Conservation (phyloP, 2,113 vertebrate genomes). For the Heloderma charlesbogerti region DNA sequence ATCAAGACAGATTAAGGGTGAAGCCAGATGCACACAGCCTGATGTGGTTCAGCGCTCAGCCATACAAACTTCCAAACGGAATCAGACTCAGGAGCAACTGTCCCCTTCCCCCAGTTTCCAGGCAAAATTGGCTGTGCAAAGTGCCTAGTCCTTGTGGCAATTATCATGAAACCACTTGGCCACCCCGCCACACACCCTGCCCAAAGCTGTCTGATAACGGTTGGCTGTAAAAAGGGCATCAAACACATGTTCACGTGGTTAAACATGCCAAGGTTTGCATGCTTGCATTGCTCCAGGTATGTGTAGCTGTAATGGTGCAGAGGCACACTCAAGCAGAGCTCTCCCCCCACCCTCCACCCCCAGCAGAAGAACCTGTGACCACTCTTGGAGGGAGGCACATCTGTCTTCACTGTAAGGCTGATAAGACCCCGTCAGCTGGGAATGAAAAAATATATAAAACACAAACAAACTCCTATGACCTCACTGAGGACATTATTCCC, state of each 20-base stretch:
- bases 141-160: not conserved
- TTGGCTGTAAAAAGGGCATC: not conserved
- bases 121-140: not conserved
- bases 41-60: not conserved
- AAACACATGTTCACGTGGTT: not conserved
- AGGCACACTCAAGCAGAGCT: not conserved
- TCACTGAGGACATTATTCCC: not conserved
- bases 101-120: not conserved
- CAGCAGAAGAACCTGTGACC: not conserved
- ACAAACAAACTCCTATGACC: conserved; percentile 9
- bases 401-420: not conserved
- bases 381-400: not conserved
- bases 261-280: not conserved
- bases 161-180: not conserved
- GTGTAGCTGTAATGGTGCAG: not conserved
- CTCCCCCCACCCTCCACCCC: not conserved
- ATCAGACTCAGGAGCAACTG: not conserved
- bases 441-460: not conserved
- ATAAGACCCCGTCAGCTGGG: not conserved
- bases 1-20: not conserved
- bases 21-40: not conserved
- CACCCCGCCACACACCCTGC: not conserved
- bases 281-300: not conserved
- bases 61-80: not conserved
- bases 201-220: not conserved